Evolutionary conservation across 2,113 vertebrate genomes (phyloP).

Genomic region (Fukomys damarensis): DNA sequence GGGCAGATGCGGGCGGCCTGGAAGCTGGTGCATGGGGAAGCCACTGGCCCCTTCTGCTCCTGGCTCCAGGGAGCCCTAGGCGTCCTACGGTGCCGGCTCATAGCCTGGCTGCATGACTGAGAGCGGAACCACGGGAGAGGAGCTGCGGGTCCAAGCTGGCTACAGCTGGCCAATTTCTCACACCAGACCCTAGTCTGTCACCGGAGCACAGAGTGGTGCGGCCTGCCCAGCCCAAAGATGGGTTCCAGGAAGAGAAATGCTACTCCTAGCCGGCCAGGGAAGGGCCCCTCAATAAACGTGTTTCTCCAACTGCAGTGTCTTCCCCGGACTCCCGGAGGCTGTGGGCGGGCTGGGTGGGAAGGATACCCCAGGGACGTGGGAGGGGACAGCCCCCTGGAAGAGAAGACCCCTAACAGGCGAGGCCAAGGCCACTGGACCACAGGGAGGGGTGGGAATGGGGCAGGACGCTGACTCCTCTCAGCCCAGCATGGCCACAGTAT

Average conservation of each 20-base stretch:
- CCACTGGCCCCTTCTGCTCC: slow-evolving; percentile 84
- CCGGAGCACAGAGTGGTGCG: not conserved
- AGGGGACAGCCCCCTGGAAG: not conserved
- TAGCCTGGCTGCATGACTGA: slow-evolving; percentile 81
- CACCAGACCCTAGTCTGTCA: not conserved
- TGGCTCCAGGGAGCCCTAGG: slow-evolving; percentile 87
- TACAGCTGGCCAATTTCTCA: not conserved
- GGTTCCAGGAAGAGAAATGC: not conserved
- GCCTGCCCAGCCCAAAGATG: not conserved
- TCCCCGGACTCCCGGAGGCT: not conserved
- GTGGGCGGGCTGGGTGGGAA: not conserved
- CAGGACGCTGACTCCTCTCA: not conserved
- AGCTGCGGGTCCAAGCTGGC: not conserved
- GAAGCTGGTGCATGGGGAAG: slow-evolving; percentile 74
- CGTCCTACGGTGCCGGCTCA: slow-evolving; percentile 86
- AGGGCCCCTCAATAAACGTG: slow-evolving; percentile 68
- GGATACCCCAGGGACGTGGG: not conserved
- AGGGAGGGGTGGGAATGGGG: not conserved
- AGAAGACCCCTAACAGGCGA: not conserved
- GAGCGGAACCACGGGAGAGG: not conserved
- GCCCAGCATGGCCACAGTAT: not conserved
- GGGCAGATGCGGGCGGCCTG: slow-evolving; percentile 88
- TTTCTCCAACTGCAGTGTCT: slow-evolving; percentile 51
- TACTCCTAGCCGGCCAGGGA: not conserved
- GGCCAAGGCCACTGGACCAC: not conserved